Base-by-base conservation (phyloP, 2,797 vertebrate genomes). In the Ctenosaura bakeri region DNA sequence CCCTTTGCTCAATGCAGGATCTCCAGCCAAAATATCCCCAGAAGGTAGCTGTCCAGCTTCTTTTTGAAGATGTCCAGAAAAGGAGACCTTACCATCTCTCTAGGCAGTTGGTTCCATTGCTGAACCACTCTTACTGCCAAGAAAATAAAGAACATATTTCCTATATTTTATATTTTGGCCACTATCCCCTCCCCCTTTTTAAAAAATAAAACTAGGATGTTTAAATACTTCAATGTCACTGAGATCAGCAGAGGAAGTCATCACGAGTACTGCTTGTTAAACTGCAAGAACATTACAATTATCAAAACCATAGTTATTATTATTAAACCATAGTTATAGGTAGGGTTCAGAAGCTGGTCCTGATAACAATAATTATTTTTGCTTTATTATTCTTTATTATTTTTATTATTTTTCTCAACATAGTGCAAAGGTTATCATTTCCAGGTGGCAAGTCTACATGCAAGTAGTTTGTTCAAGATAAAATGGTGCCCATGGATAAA, bases 391-490 rank as follows among this genome's bases (percentile, higher is more conserved):
- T 10, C 0, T n/a, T 46, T 74, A n/a, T 50, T 56, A 3, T 46
- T 46, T 46, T 46, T 46, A 46, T 46, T 16, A 82, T 81, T 71
- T 76, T 77, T 56, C 87, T 54, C n/a, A 42, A 42, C 85, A 59
- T 56, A 66, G 64, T 35, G 26, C 35, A 59, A 42, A 13, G 32
- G 20, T 59, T 35, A 84, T 29, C 50, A 26, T 69, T 69, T 42
- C 59, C 18, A n/a, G 46, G 50, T 87, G 59, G 22, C 52, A 50
- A 10, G 12, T 6, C n/a, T 32, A 20, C 35, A 59, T 46, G 16
- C 52, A 80, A 88, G 20, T 52, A 42, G 22, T 69, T 88, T 69
- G 42, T 42, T 87, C 77, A 83, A 83, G 35, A 29, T 18, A 54
- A 62, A 24, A n/a, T 22, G 38, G 3, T 62, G 18, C 13, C 54